Base-by-base conservation (phyloP, 2,888 invertebrate genomes). In the Agapetus fuscipes region DNA sequence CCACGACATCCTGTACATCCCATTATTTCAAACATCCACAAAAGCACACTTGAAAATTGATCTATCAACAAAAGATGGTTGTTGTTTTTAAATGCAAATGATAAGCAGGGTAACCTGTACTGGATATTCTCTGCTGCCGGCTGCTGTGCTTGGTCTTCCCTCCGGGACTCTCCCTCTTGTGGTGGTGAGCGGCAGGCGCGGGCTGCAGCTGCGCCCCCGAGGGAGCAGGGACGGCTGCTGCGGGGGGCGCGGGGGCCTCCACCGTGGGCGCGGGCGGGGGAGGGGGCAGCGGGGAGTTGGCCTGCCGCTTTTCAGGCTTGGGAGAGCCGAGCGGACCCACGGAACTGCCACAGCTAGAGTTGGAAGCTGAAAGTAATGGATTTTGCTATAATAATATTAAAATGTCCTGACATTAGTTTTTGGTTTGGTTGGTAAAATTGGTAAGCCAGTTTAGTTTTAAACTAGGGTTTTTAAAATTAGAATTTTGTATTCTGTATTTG, bases 301-400 rank as follows among this genome's bases (percentile, higher is more conserved):
- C 89, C 59, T 87, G 87, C 2, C 90, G 75, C 62, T 89, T 87
- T 61, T 90, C 89, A 0, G 88, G 88, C 58, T 89, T 89, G 0
- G 88, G 89, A 1, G 89, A 89, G 10, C 86, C 82, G n/a, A 83
- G 64, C 52, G 81, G 83, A 17, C 80, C 76, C 48, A 80, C 75
- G 3, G 81, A 80, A 48, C 80, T 80, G 11, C 74, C 74, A 47
- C 78, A 80, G 52, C 75, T 69, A 1, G 86, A 85, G 3, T 85
- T 83, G 9, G 83, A 83, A 2, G 82, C 83, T 62, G 47, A 2
- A 55, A 54, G 36, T 14, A 30, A n/a, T n/a, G n/a, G n/a, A n/a
- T 11, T 10, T 10, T n/a, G 11, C 7, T 11, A 29, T 10, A 29
- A 29, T 10, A 29, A 7, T 10, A 29, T 10, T 6, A 29, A 29